Base-by-base conservation (phyloP, 1,140 invertebrate species). In the Calephelis nemesis region DNA sequence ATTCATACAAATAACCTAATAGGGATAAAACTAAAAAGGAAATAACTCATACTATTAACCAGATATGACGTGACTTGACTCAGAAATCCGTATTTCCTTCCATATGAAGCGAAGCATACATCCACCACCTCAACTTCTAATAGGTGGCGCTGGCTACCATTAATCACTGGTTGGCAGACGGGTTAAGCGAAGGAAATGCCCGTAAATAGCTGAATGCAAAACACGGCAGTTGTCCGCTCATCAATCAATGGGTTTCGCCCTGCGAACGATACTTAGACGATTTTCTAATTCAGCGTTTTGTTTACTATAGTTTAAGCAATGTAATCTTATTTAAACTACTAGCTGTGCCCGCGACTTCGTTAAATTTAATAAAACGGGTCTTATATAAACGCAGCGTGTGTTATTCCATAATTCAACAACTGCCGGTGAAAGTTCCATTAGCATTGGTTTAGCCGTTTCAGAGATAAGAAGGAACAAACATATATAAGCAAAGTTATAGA, bases 121-220 rank as follows among this genome's bases (percentile, higher is more conserved):
- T 84, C 83, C 79, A 81, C 69, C 50, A 52, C 52, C 52, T 72
- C 73, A 79, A 69, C 68, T 72, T 76, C 75, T 86, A 85, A 85
- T 86, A 84, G 86, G 80, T 83, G 81, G 79, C 78, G 74, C 76
- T 82, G 75, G 77, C 69, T 69, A 63, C 76, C 85, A 90, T 90
- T 87, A 87, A 90, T 90, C 87, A 90, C 75, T 65, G 60, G 68
- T 70, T 73, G 75, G 79, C 76, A 85, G 83, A 85, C 85, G 87
- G 82, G 85, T 85, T 88, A 85, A 87, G 84, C 84, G 81, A 76
- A 88, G 87, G 87, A 90, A 88, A 86, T 87, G 81, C 84, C 82
- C 85, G 87, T 90, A 90, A 90, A 90, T 88, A 90, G 85, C 82
- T 86, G 77, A 89, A 90, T 88, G 85, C 87, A 90, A 90, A 90